phyloP scores from a whole-genome alignment of 1,140 invertebrate species.

The Solenopsis fugax region DNA sequence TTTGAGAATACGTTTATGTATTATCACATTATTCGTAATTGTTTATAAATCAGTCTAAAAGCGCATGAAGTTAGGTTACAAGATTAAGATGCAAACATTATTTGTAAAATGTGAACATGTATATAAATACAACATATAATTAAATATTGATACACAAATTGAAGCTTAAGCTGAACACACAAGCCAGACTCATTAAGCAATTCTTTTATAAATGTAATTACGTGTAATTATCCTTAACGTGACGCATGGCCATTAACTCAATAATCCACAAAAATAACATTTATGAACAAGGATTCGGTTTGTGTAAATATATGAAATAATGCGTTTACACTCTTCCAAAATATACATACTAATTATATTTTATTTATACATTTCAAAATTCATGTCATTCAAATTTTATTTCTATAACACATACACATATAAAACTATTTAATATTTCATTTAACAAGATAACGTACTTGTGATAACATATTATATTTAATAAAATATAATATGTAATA shows the following conservation, averaged over 20 bases:
- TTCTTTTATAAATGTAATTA: background rate
- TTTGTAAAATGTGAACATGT: background rate
- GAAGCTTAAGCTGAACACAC: slow-evolving; percentile 56
- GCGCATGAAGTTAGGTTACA: background rate
- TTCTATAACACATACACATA: slow-evolving; percentile 2
- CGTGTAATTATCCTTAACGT: slow-evolving; percentile 29
- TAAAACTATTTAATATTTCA: slow-evolving; percentile 24
- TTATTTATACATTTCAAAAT: slow-evolving; percentile 32
- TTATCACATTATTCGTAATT: slow-evolving; percentile 6
- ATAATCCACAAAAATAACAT: slow-evolving; percentile 79
- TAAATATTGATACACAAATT: slow-evolving; percentile 34
- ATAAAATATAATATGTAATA: slow-evolving; percentile 18
- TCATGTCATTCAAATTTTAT: background rate
- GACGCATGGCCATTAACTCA: slow-evolving; percentile 55
- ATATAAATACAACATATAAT: slow-evolving; percentile 17
- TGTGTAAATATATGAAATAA: slow-evolving; percentile 65
- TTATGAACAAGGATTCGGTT: slow-evolving; percentile 76
- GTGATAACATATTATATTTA: slow-evolving; percentile 40
- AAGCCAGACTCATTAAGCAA: slow-evolving; percentile 17
- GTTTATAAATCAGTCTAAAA: slow-evolving; percentile 5
- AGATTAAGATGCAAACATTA: background rate
- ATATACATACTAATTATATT: slow-evolving; percentile 31
- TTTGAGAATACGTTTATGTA: background rate
- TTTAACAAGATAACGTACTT: slow-evolving; percentile 6
- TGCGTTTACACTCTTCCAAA: background rate